Conservation (phyloP, 2,113 vertebrate genomes). For the Hemiprocne comata region DNA sequence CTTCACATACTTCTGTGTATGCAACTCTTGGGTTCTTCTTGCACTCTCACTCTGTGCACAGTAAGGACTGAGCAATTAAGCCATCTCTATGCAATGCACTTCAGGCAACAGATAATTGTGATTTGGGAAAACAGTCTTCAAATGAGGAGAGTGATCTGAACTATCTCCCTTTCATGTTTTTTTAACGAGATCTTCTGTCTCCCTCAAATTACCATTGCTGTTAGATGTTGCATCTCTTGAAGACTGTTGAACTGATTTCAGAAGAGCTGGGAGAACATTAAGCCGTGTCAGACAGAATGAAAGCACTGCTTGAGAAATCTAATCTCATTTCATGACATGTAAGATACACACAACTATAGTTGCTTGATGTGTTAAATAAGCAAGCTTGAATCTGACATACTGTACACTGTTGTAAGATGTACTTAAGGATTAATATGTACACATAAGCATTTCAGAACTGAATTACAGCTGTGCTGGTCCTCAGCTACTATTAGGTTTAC, state of each 20-base stretch:
- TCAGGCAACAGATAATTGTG: not conserved
- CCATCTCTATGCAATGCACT: not conserved
- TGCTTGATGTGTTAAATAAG: slow-evolving; percentile 15
- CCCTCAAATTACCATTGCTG: slow-evolving; percentile 4
- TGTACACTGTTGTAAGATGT: not conserved
- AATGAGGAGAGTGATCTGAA: slow-evolving; percentile 5
- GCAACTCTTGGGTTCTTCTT: not conserved
- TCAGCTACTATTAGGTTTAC: not conserved
- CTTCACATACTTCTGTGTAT: not conserved
- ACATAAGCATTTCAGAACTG: slow-evolving; percentile 7
- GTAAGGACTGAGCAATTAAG: not conserved
- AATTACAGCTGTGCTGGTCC: not conserved
- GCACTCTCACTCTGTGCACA: not conserved
- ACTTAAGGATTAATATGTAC: not conserved
- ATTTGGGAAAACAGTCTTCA: not conserved
- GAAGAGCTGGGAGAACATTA: slow-evolving; percentile 4
- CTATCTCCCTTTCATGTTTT: not conserved
- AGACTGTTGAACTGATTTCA: slow-evolving; percentile 24
- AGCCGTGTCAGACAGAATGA: not conserved
- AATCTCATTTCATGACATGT: slow-evolving; percentile 12
- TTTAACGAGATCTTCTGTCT: not conserved
- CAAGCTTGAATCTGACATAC: not conserved
- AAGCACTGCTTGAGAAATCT: slow-evolving; percentile 32
- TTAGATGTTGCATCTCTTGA: slow-evolving; percentile 10
- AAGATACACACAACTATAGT: not conserved